Evolutionary conservation across 1,140 invertebrate genomes (phyloP).

Genomic region (Lineus longissimus): DNA sequence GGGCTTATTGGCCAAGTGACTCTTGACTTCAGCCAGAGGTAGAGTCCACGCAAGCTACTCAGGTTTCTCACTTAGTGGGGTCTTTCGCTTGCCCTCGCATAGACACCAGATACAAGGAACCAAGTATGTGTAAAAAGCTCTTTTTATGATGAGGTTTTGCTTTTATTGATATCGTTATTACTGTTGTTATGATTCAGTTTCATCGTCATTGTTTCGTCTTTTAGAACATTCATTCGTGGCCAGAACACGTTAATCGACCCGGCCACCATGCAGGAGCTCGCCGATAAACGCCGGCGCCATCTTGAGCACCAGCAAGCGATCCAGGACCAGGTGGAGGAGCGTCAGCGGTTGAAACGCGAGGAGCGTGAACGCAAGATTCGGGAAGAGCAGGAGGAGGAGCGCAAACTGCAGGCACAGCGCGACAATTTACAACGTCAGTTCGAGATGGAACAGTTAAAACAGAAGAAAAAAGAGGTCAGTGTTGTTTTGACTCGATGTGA

Average conservation of each 20-base stretch:
- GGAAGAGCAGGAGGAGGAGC: slow-evolving; percentile 49
- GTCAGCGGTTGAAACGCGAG: slow-evolving; percentile 35
- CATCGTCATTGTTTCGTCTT: background rate
- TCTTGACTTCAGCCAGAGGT: no score
- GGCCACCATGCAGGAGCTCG: slow-evolving; percentile 39
- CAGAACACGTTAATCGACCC: slow-evolving; percentile 45
- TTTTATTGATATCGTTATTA: no score
- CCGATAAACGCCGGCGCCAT: slow-evolving; percentile 38
- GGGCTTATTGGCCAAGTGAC: background rate
- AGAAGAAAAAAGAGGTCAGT: slow-evolving; percentile 39
- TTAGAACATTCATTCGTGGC: slow-evolving; percentile 35
- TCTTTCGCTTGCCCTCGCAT: no score
- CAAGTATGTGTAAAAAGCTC: background rate
- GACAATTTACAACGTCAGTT: slow-evolving; percentile 35
- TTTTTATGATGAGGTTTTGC: no score
- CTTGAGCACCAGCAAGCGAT: slow-evolving; percentile 47
- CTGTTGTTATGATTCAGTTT: no score
- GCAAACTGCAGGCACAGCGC: slow-evolving; percentile 37
- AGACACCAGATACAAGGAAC: no score
- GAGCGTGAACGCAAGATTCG: slow-evolving; percentile 38
- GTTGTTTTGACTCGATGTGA: background rate
- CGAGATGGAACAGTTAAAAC: slow-evolving; percentile 35
- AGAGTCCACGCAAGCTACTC: no score
- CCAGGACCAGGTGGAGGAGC: slow-evolving; percentile 48
- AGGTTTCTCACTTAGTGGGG: no score